Conservation (phyloP, 1,140 invertebrate genomes). For the Drosophila tropicalis region DNA sequence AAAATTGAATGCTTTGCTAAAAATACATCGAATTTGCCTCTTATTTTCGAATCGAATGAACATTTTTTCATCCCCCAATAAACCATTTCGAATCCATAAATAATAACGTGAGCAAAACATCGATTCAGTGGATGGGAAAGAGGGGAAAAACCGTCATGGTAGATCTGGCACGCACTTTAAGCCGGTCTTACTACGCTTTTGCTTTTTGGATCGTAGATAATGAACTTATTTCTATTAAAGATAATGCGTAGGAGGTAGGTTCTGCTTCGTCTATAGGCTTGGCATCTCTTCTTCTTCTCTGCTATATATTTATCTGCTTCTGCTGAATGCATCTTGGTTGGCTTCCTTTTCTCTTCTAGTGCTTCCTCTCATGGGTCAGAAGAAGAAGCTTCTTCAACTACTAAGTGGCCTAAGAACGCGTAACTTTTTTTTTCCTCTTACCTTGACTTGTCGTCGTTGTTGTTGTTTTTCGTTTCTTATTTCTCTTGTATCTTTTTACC, state of each 20-base stretch:
- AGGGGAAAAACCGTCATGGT: background rate
- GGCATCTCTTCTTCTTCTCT: background rate
- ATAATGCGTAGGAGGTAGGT: background rate
- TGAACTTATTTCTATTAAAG: background rate
- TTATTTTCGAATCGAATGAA: background rate
- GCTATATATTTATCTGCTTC: slow-evolving; percentile 10
- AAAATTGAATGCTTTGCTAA: too few relatives aligned
- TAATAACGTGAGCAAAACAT: background rate
- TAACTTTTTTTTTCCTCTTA: slow-evolving; percentile 57
- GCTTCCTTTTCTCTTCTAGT: slow-evolving; percentile 14
- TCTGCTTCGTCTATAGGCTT: background rate
- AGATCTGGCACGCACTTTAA: background rate
- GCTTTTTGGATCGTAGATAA: slow-evolving; percentile 4
- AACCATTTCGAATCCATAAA: background rate
- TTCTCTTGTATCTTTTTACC: slow-evolving; percentile 36
- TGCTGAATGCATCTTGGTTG: slow-evolving; percentile 21
- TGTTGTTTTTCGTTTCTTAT: slow-evolving; percentile 23
- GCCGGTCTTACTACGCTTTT: slow-evolving; percentile 5
- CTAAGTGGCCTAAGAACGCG: slow-evolving; percentile 57
- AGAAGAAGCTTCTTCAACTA: slow-evolving; percentile 16
- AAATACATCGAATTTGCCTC: too few relatives aligned
- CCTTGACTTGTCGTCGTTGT: slow-evolving; percentile 64
- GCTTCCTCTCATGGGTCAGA: slow-evolving; percentile 7
- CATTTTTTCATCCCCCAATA: background rate
- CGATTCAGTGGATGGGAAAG: background rate